Evolutionary conservation across 2,113 vertebrate genomes (phyloP), one percentile per base, ranked within the genome.

Genomic region (Lonchura striata): DNA sequence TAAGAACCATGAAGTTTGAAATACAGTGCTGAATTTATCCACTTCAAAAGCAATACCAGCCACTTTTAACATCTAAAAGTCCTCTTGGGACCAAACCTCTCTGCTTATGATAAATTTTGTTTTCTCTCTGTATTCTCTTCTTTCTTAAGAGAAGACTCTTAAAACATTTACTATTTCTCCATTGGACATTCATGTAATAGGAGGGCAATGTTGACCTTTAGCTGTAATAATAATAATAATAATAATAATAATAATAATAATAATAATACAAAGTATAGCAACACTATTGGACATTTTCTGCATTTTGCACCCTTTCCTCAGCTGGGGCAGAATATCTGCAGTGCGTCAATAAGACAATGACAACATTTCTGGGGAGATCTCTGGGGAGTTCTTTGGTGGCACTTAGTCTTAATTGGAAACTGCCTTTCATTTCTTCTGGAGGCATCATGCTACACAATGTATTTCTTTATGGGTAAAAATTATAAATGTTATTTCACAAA

Each of bases 401-500:
- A 93, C 52, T 95, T 90, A 85, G 22, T 69, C 76, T 94, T 94
- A 93, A 92, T 68, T 95, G 76, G 54, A 95, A 96, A 79, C 33
- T 80, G 12, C 68, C 84, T 95, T 85, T 25, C 41, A 65, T 86
- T 94, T 90, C 76, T 95, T 90, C 63, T 91, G 37, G 89, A 86
- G 85, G 61, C 72, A 68, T 56, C 7, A 80, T 88, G 97, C 89
- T 18, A 33, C 50, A 61, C 76, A 59, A 86, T 60, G 13, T 25
- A 61, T 46, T 79, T 91, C 22, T 88, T 94, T 69, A 89, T 25
- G 66, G 52, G 52, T 82, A 92, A 50, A 92, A 50, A 84, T 71
- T 54, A 72, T 81, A 85, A 68, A 80, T 52, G 13, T 49, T 82
- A 53, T 56, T 93, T 94, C 89, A 78, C n/a, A 83, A 91, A 87